These are phyloP conservation scores for Pachydiplax longipennis DNA, from an alignment of 2,888 invertebrate species.

Conservation along the genomic window DNA sequence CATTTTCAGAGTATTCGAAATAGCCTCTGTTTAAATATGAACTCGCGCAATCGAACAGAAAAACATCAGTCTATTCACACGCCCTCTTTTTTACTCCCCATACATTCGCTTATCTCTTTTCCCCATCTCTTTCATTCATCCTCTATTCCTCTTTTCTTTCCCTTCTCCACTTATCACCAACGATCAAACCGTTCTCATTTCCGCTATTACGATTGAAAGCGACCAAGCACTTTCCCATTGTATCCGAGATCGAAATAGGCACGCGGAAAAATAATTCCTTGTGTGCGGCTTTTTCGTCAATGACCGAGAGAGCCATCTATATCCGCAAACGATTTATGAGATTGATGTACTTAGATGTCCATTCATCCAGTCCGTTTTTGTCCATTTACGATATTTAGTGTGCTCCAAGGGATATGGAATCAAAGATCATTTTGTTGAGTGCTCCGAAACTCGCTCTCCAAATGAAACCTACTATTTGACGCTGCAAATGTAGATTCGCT, in stretches of 20 bases:
- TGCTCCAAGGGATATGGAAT: neutral
- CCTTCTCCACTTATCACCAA: neutral
- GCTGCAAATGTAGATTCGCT: too few species aligned
- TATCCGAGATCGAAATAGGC: neutral
- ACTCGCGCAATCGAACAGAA: too few species aligned
- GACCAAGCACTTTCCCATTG: neutral
- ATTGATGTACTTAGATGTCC: neutral
- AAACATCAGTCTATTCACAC: too few species aligned
- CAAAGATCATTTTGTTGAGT: neutral
- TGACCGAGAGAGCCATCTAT: neutral
- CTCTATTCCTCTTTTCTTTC: neutral
- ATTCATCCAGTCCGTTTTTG: neutral
- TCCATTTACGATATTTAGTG: neutral
- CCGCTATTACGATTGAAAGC: conserved; percentile 1
- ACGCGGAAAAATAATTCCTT: neutral
- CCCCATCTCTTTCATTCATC: neutral
- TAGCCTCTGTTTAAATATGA: too few species aligned
- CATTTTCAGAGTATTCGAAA: too few species aligned
- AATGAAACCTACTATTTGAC: too few species aligned
- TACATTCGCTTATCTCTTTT: neutral
- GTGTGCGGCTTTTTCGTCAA: neutral
- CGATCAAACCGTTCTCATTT: neutral
- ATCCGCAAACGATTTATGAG: neutral
- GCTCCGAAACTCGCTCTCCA: neutral
- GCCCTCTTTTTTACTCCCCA: neutral